Evolutionary conservation across 2,888 invertebrate species (phyloP), one percentile per base, ranked within the genome.

Genomic region (Adelphocoris suturalis): DNA sequence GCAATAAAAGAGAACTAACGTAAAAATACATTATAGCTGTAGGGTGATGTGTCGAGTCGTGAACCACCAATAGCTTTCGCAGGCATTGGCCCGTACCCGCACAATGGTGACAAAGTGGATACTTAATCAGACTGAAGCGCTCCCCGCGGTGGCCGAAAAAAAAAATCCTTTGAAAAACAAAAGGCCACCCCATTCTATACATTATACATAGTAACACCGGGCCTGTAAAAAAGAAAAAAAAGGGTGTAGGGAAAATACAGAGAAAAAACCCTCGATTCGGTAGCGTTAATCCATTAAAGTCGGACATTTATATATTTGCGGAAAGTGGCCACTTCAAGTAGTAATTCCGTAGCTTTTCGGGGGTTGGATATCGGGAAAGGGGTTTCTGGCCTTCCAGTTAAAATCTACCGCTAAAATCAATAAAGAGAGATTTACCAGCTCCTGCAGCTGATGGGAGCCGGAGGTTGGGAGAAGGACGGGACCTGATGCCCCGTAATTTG

Each of bases 21-120:
- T 57, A n/a, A 57, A 57, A 57, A 57, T 57, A 68, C 68, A 23
- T 68, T 68, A 23, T 68, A 68, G 68, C 68, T 3, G 4, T 3
- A 61, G 23, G 68, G 68, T 23, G 68, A 68, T 68, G 68, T 68
- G 68, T 68, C 68, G 68, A 68, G 68, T 23, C 68, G 68, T 68
- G 68, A 68, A 68, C 68, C 68, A 13, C 68, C 68, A 68, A 68
- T 68, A 68, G 68, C 68, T 68, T 68, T 68, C 68, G 68, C 68
- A 27, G 27, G 68, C 68, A 23, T 68, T 68, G 68, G 68, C 68
- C 68, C 68, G 68, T 68, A 23, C 68, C 68, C 68, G 23, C 68
- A 68, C 68, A 68, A 68, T 68, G 68, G 68, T 68, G 68, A 68
- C 68, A 68, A 68, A 68, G 68, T 68, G 68, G 68, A 68, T 68